These are phyloP conservation scores for Melinopterus prodromus DNA, from an alignment of 2,888 invertebrate species.

Conservation along the genomic window DNA sequence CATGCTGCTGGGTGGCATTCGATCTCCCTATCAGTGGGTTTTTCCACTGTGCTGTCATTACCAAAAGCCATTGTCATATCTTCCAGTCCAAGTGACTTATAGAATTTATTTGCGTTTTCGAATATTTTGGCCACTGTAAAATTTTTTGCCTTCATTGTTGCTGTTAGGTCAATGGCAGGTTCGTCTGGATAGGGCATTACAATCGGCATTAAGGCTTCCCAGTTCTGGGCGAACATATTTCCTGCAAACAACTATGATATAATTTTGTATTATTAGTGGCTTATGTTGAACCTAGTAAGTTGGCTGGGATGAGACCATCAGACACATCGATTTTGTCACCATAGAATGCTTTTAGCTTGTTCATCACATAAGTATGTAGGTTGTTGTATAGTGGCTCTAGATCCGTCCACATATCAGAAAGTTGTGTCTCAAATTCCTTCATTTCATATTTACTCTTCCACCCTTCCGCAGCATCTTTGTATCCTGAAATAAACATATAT, in stretches of 20 bases:
- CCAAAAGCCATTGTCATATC: constrained; percentile 68
- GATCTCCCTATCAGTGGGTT: constrained; percentile 64
- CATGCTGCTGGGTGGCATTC: constrained; percentile 75
- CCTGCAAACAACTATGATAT: constrained; percentile 56
- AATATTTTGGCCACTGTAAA: constrained; percentile 64
- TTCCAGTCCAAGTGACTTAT: constrained; percentile 66
- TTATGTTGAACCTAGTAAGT: constrained; percentile 66
- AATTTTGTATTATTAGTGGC: not conserved
- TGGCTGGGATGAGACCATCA: constrained; percentile 71
- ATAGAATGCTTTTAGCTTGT: constrained; percentile 64
- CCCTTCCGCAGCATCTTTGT: not conserved
- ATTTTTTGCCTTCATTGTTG: constrained; percentile 59
- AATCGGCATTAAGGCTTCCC: constrained; percentile 63
- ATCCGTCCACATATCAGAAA: constrained; percentile 63
- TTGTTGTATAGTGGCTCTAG: constrained; percentile 70
- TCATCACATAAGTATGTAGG: constrained; percentile 70
- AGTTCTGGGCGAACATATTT: constrained; percentile 73
- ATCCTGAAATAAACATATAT: not conserved
- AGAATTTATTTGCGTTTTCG: constrained; percentile 68
- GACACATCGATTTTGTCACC: constrained; percentile 59
- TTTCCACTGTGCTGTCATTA: constrained; percentile 63
- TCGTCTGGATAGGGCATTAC: constrained; percentile 63
- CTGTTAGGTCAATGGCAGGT: constrained; percentile 63
- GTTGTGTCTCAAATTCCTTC: constrained; percentile 55
- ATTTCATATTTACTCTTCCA: constrained; percentile 56